Conservation (phyloP, 2,797 vertebrate species). For the Coreius guichenoti region DNA sequence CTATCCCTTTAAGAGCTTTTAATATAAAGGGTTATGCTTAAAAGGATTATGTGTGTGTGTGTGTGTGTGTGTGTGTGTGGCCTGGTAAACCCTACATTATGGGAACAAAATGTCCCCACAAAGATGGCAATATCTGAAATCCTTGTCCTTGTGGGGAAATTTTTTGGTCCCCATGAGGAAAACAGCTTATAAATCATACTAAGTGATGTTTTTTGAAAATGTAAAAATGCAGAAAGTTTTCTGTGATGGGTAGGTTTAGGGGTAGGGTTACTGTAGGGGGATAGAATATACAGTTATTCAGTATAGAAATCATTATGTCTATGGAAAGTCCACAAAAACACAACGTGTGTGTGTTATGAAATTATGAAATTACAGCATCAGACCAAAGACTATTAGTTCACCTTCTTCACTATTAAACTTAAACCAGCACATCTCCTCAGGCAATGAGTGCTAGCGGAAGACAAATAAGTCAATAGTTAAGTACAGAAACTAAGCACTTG, state of each 20-base stretch:
- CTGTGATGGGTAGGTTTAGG: not conserved
- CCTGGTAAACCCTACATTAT: too few species aligned
- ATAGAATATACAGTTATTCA: not conserved
- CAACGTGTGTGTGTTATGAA: not conserved
- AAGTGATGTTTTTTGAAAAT: not conserved
- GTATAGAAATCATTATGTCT: not conserved
- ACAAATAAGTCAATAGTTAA: conserved; percentile 33
- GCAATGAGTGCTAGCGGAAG: not conserved
- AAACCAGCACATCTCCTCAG: conserved; percentile 6
- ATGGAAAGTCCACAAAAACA: not conserved
- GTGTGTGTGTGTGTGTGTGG: too few species aligned
- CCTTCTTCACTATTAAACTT: not conserved
- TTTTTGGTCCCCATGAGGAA: too few species aligned
- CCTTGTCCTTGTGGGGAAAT: not conserved
- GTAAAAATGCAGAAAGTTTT: not conserved
- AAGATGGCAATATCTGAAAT: not conserved
- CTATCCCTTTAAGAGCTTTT: too few species aligned
- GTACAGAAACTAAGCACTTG: conserved; percentile 22
- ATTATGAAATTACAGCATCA: not conserved
- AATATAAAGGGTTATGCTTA: too few species aligned
- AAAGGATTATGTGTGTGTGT: too few species aligned
- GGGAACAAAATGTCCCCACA: not conserved
- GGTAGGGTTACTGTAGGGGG: not conserved
- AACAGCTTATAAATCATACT: not conserved
- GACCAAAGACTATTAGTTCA: not conserved